Evolutionary conservation across 1,140 invertebrate species (phyloP).

Genomic region (Procambarus clarkii): DNA sequence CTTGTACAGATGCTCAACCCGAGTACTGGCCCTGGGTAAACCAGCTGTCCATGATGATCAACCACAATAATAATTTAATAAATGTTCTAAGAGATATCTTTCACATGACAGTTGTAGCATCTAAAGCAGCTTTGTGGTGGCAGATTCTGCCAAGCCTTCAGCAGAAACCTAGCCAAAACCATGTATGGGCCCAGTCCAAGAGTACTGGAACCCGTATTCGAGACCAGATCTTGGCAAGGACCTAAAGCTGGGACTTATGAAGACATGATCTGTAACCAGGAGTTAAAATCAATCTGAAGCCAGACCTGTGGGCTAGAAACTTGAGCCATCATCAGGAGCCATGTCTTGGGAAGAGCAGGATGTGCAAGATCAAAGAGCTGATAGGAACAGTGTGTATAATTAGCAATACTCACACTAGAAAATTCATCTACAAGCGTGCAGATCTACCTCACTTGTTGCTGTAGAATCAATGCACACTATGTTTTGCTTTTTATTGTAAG

Average conservation of each 20-base stretch:
- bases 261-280: neutral
- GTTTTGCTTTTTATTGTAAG: no score
- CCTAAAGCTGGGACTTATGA: neutral
- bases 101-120: neutral
- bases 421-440: neutral
- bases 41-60: neutral
- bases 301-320: neutral
- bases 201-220: neutral
- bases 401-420: neutral
- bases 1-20: neutral
- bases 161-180: neutral
- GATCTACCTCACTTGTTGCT: neutral
- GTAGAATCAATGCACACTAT: neutral
- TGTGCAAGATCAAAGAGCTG: neutral
- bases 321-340: neutral
- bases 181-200: neutral
- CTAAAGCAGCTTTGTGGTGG: neutral
- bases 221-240: neutral
- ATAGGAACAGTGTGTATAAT: neutral
- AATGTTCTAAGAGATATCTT: neutral
- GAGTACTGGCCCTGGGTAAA: neutral
- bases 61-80: neutral
- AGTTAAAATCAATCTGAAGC: no score
- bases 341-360: neutral
- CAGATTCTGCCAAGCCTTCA: neutral